A percentile compares a stretch with the other conserved stretches of the same genome.
These are phyloP conservation scores for Chrysocyon brachyurus DNA, from an alignment of 2,797 vertebrate genomes.

Conservation along the genomic window DNA sequence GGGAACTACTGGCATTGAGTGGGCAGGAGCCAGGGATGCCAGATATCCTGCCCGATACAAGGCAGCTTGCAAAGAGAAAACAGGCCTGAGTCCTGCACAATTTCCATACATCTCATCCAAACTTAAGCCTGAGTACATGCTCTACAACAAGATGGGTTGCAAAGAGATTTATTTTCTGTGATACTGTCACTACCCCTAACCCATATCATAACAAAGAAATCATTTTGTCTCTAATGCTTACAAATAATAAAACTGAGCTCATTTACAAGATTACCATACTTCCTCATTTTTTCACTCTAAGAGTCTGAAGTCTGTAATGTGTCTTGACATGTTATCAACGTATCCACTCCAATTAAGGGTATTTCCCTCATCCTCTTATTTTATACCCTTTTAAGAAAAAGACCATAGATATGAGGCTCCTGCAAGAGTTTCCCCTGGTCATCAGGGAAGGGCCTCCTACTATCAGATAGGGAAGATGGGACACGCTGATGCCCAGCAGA, in stretches of 20 bases:
- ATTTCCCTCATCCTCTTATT: not conserved
- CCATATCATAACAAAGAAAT: not conserved
- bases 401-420: not conserved
- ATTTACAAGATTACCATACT: not conserved
- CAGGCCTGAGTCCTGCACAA: not conserved
- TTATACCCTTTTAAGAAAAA: not conserved
- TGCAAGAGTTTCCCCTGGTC: not conserved
- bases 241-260: not conserved
- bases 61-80: not conserved
- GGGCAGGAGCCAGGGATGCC: not conserved
- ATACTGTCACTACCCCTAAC: not conserved
- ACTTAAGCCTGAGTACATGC: not conserved
- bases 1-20: not conserved
- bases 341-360: not conserved
- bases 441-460: not conserved
- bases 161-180: constrained; percentile 18
- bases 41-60: not conserved
- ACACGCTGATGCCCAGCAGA: not conserved
- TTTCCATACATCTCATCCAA: not conserved
- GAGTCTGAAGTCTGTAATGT: not conserved
- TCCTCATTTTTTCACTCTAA: not conserved
- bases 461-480: not conserved
- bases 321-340: not conserved
- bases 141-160: not conserved
- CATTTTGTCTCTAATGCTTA: not conserved